These are phyloP conservation scores for Meteorus colon DNA, from an alignment of 2,888 invertebrate genomes.

Conservation along the genomic window DNA sequence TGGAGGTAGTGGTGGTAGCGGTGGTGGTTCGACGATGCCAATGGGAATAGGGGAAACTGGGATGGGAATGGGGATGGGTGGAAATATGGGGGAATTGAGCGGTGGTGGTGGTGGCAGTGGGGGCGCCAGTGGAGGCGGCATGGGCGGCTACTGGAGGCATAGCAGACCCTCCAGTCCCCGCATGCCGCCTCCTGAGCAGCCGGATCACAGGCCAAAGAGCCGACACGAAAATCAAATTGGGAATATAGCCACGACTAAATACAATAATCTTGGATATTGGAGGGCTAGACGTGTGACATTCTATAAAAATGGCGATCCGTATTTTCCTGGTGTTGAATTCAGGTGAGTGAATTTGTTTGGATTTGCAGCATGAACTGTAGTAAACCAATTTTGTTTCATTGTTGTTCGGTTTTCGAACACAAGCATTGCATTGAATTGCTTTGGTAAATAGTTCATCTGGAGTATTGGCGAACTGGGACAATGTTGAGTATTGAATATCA, in stretches of 20 bases:
- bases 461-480: too few relatives aligned
- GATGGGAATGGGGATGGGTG: conserved; percentile 44
- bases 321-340: conserved; percentile 91
- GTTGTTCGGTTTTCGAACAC: too few relatives aligned
- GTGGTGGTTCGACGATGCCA: conserved; percentile 36
- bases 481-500: too few relatives aligned
- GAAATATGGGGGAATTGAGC: conserved; percentile 44
- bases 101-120: conserved; percentile 55
- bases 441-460: too few relatives aligned
- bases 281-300: conserved; percentile 90
- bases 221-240: conserved; percentile 74
- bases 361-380: not conserved
- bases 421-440: too few relatives aligned
- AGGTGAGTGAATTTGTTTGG: conserved; percentile 68
- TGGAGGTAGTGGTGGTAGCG: conserved; percentile 61
- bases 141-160: conserved; percentile 73
- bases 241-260: conserved; percentile 73
- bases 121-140: conserved; percentile 73
- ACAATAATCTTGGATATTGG: conserved; percentile 90
- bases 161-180: conserved; percentile 75
- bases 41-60: conserved; percentile 58
- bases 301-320: conserved; percentile 95
- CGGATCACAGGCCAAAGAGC: conserved; percentile 76
- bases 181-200: conserved; percentile 76
- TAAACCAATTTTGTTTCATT: not conserved